Base-by-base conservation (phyloP, 1,140 invertebrate genomes). In the Eupristina koningsbergeri region DNA sequence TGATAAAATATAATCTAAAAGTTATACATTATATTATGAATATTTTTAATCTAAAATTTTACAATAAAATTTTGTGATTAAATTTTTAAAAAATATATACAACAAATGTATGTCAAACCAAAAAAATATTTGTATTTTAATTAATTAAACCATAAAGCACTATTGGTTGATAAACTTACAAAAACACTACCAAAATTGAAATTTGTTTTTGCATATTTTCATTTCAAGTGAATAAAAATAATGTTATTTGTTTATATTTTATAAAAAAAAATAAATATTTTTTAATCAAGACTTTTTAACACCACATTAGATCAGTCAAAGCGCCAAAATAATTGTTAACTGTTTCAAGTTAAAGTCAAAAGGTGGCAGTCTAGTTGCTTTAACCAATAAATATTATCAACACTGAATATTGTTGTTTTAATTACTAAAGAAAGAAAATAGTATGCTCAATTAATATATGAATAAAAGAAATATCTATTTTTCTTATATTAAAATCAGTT, bases 141-240 rank as follows among this genome's bases (percentile, higher is more conserved):
- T 64, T 13, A 34, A 64, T 26, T 63, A 78, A 71, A 71, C 47
- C 34, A 78, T 64, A 78, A 64, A 64, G 17, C 6, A 36, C 50
- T 29, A n/a, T 47, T 2, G 29, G n/a, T n/a, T n/a, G n/a, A n/a
- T n/a, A n/a, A n/a, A n/a, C n/a, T n/a, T n/a, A n/a, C n/a, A n/a
- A n/a, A n/a, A n/a, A n/a, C n/a, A n/a, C n/a, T n/a, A n/a, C n/a
- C n/a, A n/a, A n/a, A n/a, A n/a, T n/a, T n/a, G n/a, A n/a, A n/a
- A n/a, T n/a, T n/a, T n/a, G n/a, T n/a, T 11, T 36, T 36, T 53
- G 19, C 19, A 22, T 76, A 76, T 31, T 26, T 76, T 76, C 50
- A 76, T 76, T 76, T 76, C 50, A 22, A 61, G 39, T 36, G 61
- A 76, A 76, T 53, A 58, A 76, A n/a, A n/a, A 47, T 6, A 34